These are phyloP conservation scores for Ispidina picta DNA, from an alignment of 2,797 vertebrate species.

Conservation along the genomic window DNA sequence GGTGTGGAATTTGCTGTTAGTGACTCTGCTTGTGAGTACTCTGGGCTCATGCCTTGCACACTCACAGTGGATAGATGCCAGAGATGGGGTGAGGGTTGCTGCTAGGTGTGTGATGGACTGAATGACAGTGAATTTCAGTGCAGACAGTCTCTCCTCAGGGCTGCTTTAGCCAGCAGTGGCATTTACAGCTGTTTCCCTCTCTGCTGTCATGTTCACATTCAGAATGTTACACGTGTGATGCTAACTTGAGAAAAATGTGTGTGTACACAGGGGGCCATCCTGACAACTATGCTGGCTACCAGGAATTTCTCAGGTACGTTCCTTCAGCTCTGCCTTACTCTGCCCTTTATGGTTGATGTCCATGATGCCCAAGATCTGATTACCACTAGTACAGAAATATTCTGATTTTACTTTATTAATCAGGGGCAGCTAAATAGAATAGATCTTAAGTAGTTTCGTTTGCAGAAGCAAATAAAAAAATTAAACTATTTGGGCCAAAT, in stretches of 20 bases:
- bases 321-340: neutral
- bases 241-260: constrained; percentile 44
- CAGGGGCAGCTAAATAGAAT: neutral
- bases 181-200: neutral
- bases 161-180: neutral
- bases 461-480: neutral
- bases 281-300: constrained; percentile 97
- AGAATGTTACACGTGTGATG: neutral
- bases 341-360: neutral
- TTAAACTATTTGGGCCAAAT: neutral
- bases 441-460: neutral
- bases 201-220: neutral
- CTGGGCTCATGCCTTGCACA: neutral
- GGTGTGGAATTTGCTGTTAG: neutral
- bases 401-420: neutral
- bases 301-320: constrained; percentile 97
- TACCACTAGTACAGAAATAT: neutral
- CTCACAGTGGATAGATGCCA: neutral
- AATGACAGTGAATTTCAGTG: neutral
- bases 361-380: neutral
- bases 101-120: neutral
- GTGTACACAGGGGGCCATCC: constrained; percentile 89
- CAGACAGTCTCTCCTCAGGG: neutral
- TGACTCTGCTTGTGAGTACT: neutral
- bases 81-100: neutral